Conservation (phyloP, 2,888 invertebrate species). For the Eupelmus urozonus region DNA sequence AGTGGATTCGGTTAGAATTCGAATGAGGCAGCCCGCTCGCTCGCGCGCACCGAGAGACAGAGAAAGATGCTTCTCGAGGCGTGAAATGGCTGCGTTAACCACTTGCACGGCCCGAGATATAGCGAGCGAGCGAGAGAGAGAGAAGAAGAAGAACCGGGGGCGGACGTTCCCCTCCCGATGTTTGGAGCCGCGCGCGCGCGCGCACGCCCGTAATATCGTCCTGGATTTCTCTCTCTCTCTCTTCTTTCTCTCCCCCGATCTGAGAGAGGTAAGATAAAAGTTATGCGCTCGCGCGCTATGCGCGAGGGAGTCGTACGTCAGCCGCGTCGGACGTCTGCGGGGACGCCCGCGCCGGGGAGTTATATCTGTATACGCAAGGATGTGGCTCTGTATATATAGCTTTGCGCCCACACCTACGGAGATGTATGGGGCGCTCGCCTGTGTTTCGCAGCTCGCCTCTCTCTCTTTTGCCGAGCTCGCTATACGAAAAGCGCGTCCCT, state of each 20-base stretch:
- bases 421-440: background rate
- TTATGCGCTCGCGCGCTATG: constrained; percentile 75
- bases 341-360: constrained; percentile 67
- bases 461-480: constrained; percentile 24
- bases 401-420: background rate
- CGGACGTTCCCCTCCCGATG: constrained; percentile 50
- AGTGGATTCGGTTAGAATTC: constrained; percentile 73
- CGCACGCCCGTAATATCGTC: constrained; percentile 50
- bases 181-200: constrained; percentile 50
- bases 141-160: constrained; percentile 30
- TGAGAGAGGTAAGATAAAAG: constrained; percentile 70
- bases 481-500: background rate
- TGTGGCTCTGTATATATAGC: constrained; percentile 39
- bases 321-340: constrained; percentile 75
- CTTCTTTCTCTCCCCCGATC: constrained; percentile 57
- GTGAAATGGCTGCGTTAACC: constrained; percentile 78
- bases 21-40: constrained; percentile 69
- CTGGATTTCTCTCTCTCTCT: constrained; percentile 56
- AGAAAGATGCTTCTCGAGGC: constrained; percentile 71
- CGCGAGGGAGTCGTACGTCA: constrained; percentile 77
- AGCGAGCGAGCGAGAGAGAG: constrained; percentile 24
- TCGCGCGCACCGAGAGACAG: constrained; percentile 62
- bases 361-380: constrained; percentile 39
- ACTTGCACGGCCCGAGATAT: constrained; percentile 61
- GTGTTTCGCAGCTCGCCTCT: constrained; percentile 17